Base-by-base conservation (phyloP, 2,888 invertebrate species). In the Pammene aurita region DNA sequence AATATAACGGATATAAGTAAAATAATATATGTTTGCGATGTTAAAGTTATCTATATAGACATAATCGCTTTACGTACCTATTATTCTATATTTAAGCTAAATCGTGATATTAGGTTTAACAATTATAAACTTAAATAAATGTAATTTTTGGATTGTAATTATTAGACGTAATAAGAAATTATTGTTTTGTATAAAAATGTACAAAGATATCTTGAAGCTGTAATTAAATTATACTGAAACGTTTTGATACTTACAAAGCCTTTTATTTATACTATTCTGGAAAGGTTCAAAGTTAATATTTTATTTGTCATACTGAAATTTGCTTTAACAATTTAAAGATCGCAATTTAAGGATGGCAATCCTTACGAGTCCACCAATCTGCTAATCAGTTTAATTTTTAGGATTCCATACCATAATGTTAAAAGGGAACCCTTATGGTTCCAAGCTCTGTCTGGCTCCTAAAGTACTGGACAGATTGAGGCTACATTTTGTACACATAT, bases 121-220 rank as follows among this genome's bases (percentile, higher is more conserved):
- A 87, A 89, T 89, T 87, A 88, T 89, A 86, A 90, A 91, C 86
- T 89, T 88, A 88, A 89, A 88, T 88, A 88, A 88, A 89, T 91
- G 89, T 92, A 92, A 91, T 90, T 91, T 91, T 92, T 89, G 88
- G 87, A 90, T 88, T 92, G 92, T 92, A 92, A 92, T 92, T 92
- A 92, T 89, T 91, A 91, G 90, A 83, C 77, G 74, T 90, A 90
- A 90, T 83, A 85, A 85, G 88, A 87, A 88, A 88, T 50, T 90
- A 91, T 92, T 92, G 92, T 92, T 92, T 92, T 92, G 91, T 92
- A 92, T 90, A 91, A 92, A 87, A 86, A 78, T 90, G 90, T 91
- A 91, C 90, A 92, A 91, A 91, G 85, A 89, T 87, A 89, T 92
- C 90, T 90, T 89, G 87, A 84, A 88, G 86, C 83, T 84, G 87